Evolutionary conservation across 2,888 invertebrate species (phyloP), one percentile per base, ranked within the genome.

Genomic region (Philhelius pedissequus): DNA sequence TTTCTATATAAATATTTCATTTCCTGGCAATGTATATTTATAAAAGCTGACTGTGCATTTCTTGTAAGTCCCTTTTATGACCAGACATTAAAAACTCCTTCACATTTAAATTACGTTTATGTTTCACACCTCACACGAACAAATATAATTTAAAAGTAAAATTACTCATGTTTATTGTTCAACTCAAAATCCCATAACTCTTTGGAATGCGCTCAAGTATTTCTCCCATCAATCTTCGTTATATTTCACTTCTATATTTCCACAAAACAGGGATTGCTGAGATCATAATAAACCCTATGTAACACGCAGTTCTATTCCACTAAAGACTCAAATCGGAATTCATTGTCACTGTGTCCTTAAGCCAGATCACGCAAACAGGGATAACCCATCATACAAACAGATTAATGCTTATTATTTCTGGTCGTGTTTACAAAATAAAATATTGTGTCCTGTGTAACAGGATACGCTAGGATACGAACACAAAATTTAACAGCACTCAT

Each of bases 321-420:
- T 56, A 54, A 9, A 54, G 18, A 60, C 2, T 40, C 15, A 60
- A 60, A 40, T 40, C 40, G n/a, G 15, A 40, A 25, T 43, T 3
- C 62, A 43, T 62, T 43, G 27, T 43, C 43, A 62, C 43, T 43
- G 27, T 43, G 27, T 43, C 43, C 43, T 62, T 56, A 35, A 13
- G 9, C 15, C 15, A n/a, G 3, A 15, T 3, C 15, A 43, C 18
- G n/a, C 25, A 27, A 7, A 6, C 43, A 43, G 18, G 7, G 43
- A 38, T 43, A 62, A 64, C 68, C n/a, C n/a, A n/a, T n/a, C n/a
- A n/a, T n/a, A 25, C 64, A 15, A 8, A 52, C 27, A 52, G 70
- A 79, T 78, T 78, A 79, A 79, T 83, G 56, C 43, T 75, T 66
- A 45, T 71, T 74, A 75, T 84, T 84, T 79, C 66, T 64, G 66